These are phyloP conservation scores for Psittacula derbiana DNA, from an alignment of 2,797 vertebrate species.

Conservation along the genomic window DNA sequence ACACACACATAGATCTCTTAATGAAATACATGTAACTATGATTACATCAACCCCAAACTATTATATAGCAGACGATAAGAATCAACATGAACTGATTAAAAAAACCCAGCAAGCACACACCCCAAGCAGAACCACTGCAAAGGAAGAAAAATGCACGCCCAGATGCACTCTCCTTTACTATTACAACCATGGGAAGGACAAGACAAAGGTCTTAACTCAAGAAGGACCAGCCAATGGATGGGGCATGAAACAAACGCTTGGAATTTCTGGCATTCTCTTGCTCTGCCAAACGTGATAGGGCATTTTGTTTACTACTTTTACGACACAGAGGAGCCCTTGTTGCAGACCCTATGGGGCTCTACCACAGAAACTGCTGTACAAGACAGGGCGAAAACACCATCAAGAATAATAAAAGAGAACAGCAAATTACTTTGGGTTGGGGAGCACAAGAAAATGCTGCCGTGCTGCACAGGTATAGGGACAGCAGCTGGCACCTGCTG, in stretches of 20 bases:
- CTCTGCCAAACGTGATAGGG: neutral
- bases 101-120: slow-evolving; percentile 5
- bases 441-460: neutral
- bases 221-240: neutral
- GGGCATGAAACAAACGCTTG: neutral
- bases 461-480: neutral
- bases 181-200: neutral
- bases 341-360: neutral
- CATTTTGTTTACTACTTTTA: neutral
- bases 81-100: slow-evolving; percentile 56
- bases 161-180: neutral
- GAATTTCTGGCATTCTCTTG: neutral
- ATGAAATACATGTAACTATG: slow-evolving; percentile 54
- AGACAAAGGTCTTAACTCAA: neutral
- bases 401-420: neutral
- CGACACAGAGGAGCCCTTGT: neutral
- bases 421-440: neutral
- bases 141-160: neutral
- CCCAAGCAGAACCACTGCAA: slow-evolving; percentile 13
- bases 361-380: neutral
- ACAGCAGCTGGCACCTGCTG: neutral
- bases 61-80: slow-evolving; percentile 55
- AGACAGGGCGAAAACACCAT: neutral
- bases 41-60: slow-evolving; percentile 66
- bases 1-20: slow-evolving; percentile 24